Conservation (phyloP, 2,888 invertebrate species). For the Coecobrya sp. region DNA sequence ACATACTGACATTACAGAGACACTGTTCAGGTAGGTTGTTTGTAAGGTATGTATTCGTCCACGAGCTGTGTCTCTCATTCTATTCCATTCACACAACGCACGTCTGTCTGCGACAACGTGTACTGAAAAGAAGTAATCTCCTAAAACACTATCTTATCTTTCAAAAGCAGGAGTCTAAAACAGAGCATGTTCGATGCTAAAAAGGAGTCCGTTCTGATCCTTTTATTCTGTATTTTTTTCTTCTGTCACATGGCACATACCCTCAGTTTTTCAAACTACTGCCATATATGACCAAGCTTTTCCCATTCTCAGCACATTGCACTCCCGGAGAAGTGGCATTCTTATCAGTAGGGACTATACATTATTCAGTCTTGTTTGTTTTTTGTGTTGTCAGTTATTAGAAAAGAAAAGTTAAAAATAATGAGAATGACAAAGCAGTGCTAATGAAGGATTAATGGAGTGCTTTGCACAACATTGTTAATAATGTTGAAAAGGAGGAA, state of each 20-base stretch:
- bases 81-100: not conserved
- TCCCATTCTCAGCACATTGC: not conserved
- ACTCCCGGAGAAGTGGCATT: not conserved
- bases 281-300: too few species aligned
- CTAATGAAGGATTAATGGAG: not conserved
- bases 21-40: not conserved
- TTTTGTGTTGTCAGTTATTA: not conserved
- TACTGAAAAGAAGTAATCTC: constrained; percentile 34
- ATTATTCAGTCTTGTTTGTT: not conserved
- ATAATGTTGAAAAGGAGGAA: not conserved
- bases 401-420: not conserved
- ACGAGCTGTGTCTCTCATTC: not conserved
- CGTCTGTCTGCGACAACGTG: constrained; percentile 16
- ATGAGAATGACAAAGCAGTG: not conserved
- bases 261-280: too few species aligned
- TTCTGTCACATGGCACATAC: not conserved
- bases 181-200: not conserved
- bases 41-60: not conserved
- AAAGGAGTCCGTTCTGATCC: not conserved
- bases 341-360: not conserved
- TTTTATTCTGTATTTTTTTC: not conserved
- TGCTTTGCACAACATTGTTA: not conserved
- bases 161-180: constrained; percentile 8
- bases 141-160: constrained; percentile 54
- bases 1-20: not conserved